A percentile compares a stretch with the other conserved stretches of the same genome.
Evolutionary conservation across 1,140 invertebrate genomes (phyloP).

Genomic region (Drosophila auraria): DNA sequence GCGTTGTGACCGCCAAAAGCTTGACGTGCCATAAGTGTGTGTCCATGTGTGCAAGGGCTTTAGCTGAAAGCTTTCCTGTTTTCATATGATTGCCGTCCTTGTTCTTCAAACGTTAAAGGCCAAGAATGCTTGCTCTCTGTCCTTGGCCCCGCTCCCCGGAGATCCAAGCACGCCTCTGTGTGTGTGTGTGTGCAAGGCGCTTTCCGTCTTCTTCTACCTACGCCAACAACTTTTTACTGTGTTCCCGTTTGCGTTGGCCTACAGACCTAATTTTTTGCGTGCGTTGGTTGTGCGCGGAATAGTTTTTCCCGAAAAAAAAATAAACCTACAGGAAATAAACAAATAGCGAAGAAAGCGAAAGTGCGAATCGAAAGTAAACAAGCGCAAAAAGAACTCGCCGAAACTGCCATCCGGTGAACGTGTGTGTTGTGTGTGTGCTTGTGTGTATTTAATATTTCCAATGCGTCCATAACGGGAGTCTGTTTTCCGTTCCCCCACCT

Average conservation of each 20-base stretch:
- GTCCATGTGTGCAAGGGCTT: conserved; percentile 46
- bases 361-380: conserved; percentile 33
- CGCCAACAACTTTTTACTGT: conserved; percentile 81
- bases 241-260: conserved; percentile 82
- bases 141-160: conserved; percentile 67
- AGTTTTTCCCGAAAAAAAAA: conserved; percentile 78
- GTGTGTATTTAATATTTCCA: conserved; percentile 46
- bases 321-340: conserved; percentile 66
- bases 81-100: conserved; percentile 83
- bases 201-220: conserved; percentile 82
- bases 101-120: conserved; percentile 85
- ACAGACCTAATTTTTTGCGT: conserved; percentile 84
- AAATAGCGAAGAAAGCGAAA: conserved; percentile 48
- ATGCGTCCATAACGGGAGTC: conserved; percentile 58
- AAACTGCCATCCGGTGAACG: conserved; percentile 12
- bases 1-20: conserved; percentile 3
- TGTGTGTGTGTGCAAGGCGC: conserved; percentile 42
- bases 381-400: conserved; percentile 41
- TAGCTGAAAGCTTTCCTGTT: conserved; percentile 59
- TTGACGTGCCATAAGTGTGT: not conserved
- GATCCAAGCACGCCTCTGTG: conserved; percentile 22
- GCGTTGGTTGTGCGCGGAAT: conserved; percentile 70
- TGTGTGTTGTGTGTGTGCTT: conserved; percentile 24
- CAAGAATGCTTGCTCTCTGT: conserved; percentile 73
- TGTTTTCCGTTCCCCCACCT: conserved; percentile 13